These are phyloP conservation scores for Drosophila longiperda DNA, from an alignment of 2,888 invertebrate species.

Conservation along the genomic window DNA sequence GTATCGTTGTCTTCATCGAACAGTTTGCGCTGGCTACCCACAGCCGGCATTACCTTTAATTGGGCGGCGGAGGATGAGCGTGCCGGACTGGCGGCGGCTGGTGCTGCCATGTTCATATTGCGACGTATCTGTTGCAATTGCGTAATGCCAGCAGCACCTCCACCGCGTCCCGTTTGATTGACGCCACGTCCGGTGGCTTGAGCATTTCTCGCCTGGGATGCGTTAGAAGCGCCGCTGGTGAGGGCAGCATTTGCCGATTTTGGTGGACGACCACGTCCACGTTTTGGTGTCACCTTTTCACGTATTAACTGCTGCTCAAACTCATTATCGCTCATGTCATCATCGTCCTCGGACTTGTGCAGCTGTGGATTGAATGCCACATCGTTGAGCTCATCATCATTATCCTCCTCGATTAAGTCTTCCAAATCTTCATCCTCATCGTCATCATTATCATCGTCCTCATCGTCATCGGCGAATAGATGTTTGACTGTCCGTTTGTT, in stretches of 20 bases:
- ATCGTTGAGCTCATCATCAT: slow-evolving; percentile 65
- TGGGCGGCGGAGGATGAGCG: slow-evolving; percentile 32
- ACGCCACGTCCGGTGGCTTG: slow-evolving; percentile 9
- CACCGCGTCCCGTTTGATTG: neutral
- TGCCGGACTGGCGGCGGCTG: slow-evolving; percentile 48
- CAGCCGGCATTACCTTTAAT: slow-evolving; percentile 25
- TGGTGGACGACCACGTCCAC: slow-evolving; percentile 74
- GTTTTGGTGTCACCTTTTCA: slow-evolving; percentile 57
- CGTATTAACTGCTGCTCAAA: slow-evolving; percentile 54
- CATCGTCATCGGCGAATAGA: slow-evolving; percentile 57
- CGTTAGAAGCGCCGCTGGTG: neutral
- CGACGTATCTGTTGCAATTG: slow-evolving; percentile 74
- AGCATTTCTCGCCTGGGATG: neutral
- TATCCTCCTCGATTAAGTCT: slow-evolving; percentile 55
- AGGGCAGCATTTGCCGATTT: slow-evolving; percentile 37
- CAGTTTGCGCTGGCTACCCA: slow-evolving; percentile 62
- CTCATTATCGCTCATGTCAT: slow-evolving; percentile 68
- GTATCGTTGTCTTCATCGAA: slow-evolving; percentile 51
- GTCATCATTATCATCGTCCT: slow-evolving; percentile 65
- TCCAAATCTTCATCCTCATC: slow-evolving; percentile 65
- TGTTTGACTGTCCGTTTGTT: slow-evolving; percentile 39
- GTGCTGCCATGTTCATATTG: slow-evolving; percentile 55
- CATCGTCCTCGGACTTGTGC: slow-evolving; percentile 69
- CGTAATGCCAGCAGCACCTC: slow-evolving; percentile 19
- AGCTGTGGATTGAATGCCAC: slow-evolving; percentile 69